These are phyloP conservation scores for Bombus cullumanus DNA, from an alignment of 1,140 invertebrate species.

Conservation along the genomic window DNA sequence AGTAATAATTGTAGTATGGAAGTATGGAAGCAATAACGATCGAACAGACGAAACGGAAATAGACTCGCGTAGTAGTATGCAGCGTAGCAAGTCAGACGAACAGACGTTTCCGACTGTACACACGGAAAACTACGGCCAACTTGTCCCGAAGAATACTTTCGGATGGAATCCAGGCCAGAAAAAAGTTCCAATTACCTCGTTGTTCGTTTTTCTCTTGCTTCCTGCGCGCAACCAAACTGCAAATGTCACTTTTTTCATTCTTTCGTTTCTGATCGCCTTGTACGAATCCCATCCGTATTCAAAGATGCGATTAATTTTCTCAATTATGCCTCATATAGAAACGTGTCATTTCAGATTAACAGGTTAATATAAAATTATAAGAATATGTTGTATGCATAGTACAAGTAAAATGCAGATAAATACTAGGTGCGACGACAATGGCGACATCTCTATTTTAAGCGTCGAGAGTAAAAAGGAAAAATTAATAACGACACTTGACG, in stretches of 20 bases:
- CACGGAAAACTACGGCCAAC: slow-evolving; percentile 16
- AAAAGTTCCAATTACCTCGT: slow-evolving; percentile 27
- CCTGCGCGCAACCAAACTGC: neutral
- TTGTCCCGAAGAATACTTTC: slow-evolving; percentile 44
- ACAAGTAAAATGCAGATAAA: neutral
- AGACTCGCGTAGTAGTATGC: slow-evolving; percentile 36
- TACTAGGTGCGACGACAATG: neutral
- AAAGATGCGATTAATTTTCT: neutral
- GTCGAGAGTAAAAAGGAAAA: neutral
- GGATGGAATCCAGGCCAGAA: slow-evolving; percentile 48
- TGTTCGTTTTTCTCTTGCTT: slow-evolving; percentile 25
- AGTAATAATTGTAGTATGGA: neutral
- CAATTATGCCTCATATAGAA: no score
- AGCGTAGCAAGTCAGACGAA: slow-evolving; percentile 9
- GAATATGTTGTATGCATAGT: neutral
- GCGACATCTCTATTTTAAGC: neutral
- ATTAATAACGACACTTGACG: neutral
- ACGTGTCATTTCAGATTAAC: no score
- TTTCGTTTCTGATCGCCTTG: neutral
- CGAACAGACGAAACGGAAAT: slow-evolving; percentile 13
- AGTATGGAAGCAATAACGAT: neutral
- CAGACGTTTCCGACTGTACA: neutral
- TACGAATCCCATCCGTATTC: no score
- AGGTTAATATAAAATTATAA: neutral
- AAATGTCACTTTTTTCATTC: neutral